phyloP scores from a whole-genome alignment of 2,888 invertebrate genomes.

The Parochlus steinenii region DNA sequence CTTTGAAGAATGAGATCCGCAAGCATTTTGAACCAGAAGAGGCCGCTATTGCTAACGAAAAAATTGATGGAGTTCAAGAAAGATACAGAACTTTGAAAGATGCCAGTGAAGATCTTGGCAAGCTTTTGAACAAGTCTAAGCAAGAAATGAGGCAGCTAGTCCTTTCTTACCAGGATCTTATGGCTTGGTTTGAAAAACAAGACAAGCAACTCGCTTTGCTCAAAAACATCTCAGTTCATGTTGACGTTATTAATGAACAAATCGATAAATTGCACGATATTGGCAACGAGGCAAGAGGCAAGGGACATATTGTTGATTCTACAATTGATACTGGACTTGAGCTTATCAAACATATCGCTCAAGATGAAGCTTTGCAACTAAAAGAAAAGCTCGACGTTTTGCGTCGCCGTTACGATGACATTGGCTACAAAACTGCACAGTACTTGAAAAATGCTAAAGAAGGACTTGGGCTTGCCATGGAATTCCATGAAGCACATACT shows the following conservation, averaged over 20 bases:
- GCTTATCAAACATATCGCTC: constrained; percentile 86
- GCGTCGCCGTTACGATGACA: constrained; percentile 72
- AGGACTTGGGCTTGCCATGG: constrained; percentile 82
- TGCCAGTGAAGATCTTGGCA: constrained; percentile 65
- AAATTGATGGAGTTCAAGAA: constrained; percentile 71
- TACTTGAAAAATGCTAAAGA: constrained; percentile 68
- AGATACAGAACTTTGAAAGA: constrained; percentile 74
- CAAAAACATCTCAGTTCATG: constrained; percentile 72
- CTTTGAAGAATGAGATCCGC: constrained; percentile 78
- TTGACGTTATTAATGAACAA: constrained; percentile 78
- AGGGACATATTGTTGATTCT: constrained; percentile 73
- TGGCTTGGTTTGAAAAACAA: constrained; percentile 90
- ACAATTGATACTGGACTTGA: constrained; percentile 85
- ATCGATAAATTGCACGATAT: constrained; percentile 82
- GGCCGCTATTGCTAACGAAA: constrained; percentile 65
- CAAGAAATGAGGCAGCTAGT: constrained; percentile 77
- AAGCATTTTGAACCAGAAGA: constrained; percentile 83
- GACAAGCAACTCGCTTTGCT: constrained; percentile 65
- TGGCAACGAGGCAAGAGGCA: constrained; percentile 75
- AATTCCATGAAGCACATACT: constrained; percentile 81
- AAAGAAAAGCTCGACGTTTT: constrained; percentile 87
- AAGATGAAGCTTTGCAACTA: constrained; percentile 82
- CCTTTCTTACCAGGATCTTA: constrained; percentile 78
- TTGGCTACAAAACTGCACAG: constrained; percentile 68
- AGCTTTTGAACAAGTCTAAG: constrained; percentile 65